Percentiles rank a stretch among this genome's conserved stretches.
Conservation (phyloP, 2,113 vertebrate species). For the Boulengeromyrus knoepffleri region DNA sequence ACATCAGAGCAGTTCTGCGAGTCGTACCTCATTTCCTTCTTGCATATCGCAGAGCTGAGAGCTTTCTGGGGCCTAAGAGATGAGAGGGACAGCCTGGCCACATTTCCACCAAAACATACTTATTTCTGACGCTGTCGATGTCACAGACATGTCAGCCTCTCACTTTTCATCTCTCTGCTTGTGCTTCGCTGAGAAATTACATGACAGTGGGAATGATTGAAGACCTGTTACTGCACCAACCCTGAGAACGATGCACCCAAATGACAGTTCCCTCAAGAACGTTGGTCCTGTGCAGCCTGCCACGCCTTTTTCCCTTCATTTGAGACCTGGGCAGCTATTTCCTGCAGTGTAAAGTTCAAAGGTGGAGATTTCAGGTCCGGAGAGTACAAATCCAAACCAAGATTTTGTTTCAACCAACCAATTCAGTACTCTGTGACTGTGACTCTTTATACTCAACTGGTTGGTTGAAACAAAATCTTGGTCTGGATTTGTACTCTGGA, state of each 20-base stretch:
- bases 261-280: not conserved
- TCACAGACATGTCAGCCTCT: not conserved
- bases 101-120: not conserved
- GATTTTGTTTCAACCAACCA: too few species aligned
- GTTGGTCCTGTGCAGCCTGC: not conserved
- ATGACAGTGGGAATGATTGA: not conserved
- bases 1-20: constrained; percentile 10
- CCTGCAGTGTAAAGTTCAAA: not conserved
- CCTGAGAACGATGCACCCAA: not conserved
- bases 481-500: too few species aligned
- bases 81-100: not conserved
- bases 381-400: too few species aligned
- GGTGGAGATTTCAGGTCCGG: too few species aligned
- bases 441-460: too few species aligned
- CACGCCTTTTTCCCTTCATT: not conserved
- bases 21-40: not conserved
- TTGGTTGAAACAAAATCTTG: too few species aligned
- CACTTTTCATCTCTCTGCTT: not conserved
- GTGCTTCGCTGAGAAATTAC: not conserved
- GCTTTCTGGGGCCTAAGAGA: not conserved
- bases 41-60: not conserved
- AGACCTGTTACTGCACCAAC: not conserved
- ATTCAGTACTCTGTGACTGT: too few species aligned
- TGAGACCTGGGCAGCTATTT: not conserved
- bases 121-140: not conserved